Base-by-base conservation (phyloP, 2,888 invertebrate genomes). In the Torymus tubicola region DNA sequence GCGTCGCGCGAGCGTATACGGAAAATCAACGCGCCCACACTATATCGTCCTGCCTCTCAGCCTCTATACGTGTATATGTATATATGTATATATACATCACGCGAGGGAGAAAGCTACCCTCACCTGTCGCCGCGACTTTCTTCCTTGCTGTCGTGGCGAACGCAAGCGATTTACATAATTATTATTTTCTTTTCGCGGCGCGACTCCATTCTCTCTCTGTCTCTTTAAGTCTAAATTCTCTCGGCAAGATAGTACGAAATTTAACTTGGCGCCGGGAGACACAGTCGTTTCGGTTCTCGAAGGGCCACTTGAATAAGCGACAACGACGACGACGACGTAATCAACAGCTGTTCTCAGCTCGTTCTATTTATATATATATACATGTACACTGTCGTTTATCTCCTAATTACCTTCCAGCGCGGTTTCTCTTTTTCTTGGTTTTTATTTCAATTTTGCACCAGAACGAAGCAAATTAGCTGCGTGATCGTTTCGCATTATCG, bases 1-100 rank as follows among this genome's bases (percentile, higher is more conserved):
- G 64, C 42, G 42, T 42, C 42, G 42, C 31, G 31, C 31, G 31
- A 31, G 31, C 82, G 78, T 69, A 77, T 69, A 77, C 78, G 76
- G 57, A 65, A 74, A 73, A 75, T 71, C 78, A 85, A 82, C 86
- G 84, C 84, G 81, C 85, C 84, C 83, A 84, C 83, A 81, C 75
- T 67, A 77, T 80, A 81, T 64, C 57, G 21, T 1, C 76, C 61
- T 82, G 71, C 78, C 65, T 65, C 84, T 81, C 83, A 82, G 71
- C 78, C 65, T 65, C 84, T 81, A 83, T 81, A 72, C 8, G 42
- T 42, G 42, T 42, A 3, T 31, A 31, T 31, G 8, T 42, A 42
- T 42, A 42, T 42, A 42, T 5, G 4, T 5, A 31, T 8, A 42
- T 8, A 42, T 8, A 42, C 42, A 8, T 42, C 42, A 42, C 42